Percentiles rank a stretch among this genome's conserved stretches.
Conservation (phyloP, 2,888 invertebrate species). For the Diplazon laetatorius region DNA sequence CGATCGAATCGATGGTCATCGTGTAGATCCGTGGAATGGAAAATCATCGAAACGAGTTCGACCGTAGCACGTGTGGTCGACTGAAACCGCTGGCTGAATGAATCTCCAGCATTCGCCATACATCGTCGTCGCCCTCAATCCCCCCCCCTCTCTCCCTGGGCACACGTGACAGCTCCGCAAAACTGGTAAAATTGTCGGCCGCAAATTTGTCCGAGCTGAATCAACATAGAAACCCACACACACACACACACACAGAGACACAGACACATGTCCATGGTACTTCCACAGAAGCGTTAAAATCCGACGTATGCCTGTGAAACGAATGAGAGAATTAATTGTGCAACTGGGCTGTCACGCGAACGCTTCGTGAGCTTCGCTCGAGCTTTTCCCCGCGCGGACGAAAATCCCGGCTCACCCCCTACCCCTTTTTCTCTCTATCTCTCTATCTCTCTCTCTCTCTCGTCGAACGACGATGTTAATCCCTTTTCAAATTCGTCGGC, state of each 20-base stretch:
- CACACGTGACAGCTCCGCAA: background rate
- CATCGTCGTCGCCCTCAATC: background rate
- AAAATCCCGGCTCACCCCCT: too few relatives aligned
- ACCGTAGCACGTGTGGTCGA: background rate
- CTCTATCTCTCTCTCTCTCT: background rate
- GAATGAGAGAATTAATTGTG: slow-evolving; percentile 80
- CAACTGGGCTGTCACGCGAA: slow-evolving; percentile 74
- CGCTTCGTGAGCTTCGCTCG: slow-evolving; percentile 40
- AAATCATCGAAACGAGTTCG: slow-evolving; percentile 23
- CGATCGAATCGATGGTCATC: slow-evolving; percentile 30
- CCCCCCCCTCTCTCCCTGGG: background rate
- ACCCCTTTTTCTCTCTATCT: slow-evolving; percentile 14
- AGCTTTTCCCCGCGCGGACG: background rate
- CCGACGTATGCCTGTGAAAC: slow-evolving; percentile 75
- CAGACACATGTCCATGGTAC: slow-evolving; percentile 12
- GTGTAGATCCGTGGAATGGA: slow-evolving; percentile 24
- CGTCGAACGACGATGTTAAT: slow-evolving; percentile 67
- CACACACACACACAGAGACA: slow-evolving; percentile 8
- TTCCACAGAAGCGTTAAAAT: slow-evolving; percentile 71
- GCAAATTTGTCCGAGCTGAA: slow-evolving; percentile 21
- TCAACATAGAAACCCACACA: background rate
- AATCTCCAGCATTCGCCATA: slow-evolving; percentile 20
- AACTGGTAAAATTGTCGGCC: slow-evolving; percentile 18
- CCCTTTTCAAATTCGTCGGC: slow-evolving; percentile 72
- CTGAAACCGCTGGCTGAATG: slow-evolving; percentile 16